Conservation (phyloP, 1,140 invertebrate species). For the Steinernema feltiae region DNA sequence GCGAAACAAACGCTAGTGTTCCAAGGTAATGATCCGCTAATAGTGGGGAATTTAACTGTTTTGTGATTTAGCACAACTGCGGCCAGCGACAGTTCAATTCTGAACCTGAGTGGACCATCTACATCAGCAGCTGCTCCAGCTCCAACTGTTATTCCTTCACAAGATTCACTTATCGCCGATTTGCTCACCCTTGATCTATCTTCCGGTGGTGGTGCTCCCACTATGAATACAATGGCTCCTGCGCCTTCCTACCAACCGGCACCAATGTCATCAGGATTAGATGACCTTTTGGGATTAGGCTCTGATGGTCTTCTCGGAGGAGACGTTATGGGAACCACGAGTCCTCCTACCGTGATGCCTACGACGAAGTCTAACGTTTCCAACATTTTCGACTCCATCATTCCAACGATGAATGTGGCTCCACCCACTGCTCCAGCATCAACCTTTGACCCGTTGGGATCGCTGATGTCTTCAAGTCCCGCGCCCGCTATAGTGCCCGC, state of each 20-base stretch:
- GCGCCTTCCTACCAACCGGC: not conserved
- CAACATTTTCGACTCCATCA: not conserved
- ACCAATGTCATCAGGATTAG: not conserved
- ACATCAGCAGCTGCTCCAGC: conserved; percentile 48
- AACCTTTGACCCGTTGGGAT: conserved; percentile 36
- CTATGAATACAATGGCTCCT: not conserved
- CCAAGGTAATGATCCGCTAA: not conserved
- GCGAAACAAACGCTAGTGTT: not conserved
- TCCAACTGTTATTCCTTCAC: conserved; percentile 75
- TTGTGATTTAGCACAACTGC: conserved; percentile 11
- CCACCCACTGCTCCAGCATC: conserved; percentile 54
- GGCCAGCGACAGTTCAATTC: not conserved
- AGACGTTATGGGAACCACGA: not conserved
- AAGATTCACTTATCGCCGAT: conserved; percentile 93
- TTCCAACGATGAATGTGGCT: not conserved
- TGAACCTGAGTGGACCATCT: conserved; percentile 20
- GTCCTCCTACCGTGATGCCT: not conserved
- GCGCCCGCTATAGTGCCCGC: conserved; percentile 39
- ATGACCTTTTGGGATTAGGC: not conserved
- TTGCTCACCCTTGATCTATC: conserved; percentile 79
- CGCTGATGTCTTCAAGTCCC: conserved; percentile 25
- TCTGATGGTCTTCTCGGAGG: not conserved
- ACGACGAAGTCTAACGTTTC: not conserved
- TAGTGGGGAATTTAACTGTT: not conserved
- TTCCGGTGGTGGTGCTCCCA: not conserved